Conservation (phyloP, 2,888 invertebrate genomes). For the Ophioninae sp. region DNA sequence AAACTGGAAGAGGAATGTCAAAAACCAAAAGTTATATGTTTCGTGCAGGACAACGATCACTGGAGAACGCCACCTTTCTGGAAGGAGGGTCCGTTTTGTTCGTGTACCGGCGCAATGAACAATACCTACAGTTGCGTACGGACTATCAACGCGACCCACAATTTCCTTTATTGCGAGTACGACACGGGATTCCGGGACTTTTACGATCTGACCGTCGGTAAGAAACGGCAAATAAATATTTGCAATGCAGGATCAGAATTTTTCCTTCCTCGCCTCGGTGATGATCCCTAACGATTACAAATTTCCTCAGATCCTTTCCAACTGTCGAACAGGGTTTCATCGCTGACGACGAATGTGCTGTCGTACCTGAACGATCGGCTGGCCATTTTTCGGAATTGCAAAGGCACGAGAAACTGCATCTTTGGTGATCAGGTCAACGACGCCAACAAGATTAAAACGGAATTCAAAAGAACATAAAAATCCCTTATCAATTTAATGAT, state of each 20-base stretch:
- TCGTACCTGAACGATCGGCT: not conserved
- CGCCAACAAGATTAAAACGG: slow-evolving; percentile 58
- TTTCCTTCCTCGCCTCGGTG: not conserved
- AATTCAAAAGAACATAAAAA: slow-evolving; percentile 73
- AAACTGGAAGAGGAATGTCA: not conserved
- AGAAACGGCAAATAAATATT: slow-evolving; percentile 60
- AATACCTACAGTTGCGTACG: slow-evolving; percentile 5
- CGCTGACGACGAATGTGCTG: not conserved
- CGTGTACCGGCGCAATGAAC: not conserved
- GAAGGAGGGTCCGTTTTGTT: not conserved
- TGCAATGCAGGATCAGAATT: too few relatives aligned
- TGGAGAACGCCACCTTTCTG: slow-evolving; percentile 6
- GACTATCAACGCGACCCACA: not conserved
- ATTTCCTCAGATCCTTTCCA: slow-evolving; percentile 8
- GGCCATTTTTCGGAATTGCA: not conserved
- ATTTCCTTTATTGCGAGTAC: not conserved
- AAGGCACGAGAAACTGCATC: not conserved
- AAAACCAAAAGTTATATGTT: not conserved
- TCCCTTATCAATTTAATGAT: not conserved
- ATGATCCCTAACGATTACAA: not conserved
- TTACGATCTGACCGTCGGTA: slow-evolving; percentile 14
- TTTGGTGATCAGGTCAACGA: slow-evolving; percentile 1
- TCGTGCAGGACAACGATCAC: not conserved
- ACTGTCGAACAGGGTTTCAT: not conserved
- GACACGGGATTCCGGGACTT: not conserved